Evolutionary conservation across 2,113 vertebrate genomes (phyloP), one percentile per base, ranked within the genome.

Genomic region (Antigone vipio): DNA sequence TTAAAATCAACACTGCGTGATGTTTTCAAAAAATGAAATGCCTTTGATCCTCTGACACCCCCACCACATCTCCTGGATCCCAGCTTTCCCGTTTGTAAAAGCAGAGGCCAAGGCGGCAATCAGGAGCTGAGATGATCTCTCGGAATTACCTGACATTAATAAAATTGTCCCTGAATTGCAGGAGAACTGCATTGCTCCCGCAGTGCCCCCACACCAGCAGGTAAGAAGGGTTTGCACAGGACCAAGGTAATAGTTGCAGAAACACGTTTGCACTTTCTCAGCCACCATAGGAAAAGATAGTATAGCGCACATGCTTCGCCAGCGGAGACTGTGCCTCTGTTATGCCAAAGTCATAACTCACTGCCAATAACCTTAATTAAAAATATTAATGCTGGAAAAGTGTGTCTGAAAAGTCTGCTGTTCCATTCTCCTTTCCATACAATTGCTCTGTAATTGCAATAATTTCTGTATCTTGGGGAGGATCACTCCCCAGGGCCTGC

Each of bases 291-390:
- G 50, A 62, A 42, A 69, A 83, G 78, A 19, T 1, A 56, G 44
- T 10, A 14, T 3, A 85, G 44, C 9, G 5, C 42, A 9, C 20
- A 34, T 2, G 11, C 72, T 38, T 50, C 77, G 88, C 87, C 91
- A 60, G 69, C 5, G 3, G 47, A 85, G 73, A n/a, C 11, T 77
- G 75, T 74, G 75, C 94, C 9, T 19, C 81, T 90, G 38, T 68
- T 77, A 18, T 82, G 88, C 87, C 93, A 45, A 93, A 95, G 66
- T 80, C 91, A 52, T 85, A 95, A 85, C 83, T 96, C 94, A 42
- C 79, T 89, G 93, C 73, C 96, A 97, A 88, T 67, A 96, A 47
- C 94, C 85, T 94, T 97, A 97, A 97, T 97, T 97, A 97, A 97
- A 97, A 97, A 96, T 91, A 96, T 94, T 89, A 96, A 96, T 91